Evolutionary conservation across 1,140 invertebrate species (phyloP).

Genomic region (Heliconius hewitsoni): DNA sequence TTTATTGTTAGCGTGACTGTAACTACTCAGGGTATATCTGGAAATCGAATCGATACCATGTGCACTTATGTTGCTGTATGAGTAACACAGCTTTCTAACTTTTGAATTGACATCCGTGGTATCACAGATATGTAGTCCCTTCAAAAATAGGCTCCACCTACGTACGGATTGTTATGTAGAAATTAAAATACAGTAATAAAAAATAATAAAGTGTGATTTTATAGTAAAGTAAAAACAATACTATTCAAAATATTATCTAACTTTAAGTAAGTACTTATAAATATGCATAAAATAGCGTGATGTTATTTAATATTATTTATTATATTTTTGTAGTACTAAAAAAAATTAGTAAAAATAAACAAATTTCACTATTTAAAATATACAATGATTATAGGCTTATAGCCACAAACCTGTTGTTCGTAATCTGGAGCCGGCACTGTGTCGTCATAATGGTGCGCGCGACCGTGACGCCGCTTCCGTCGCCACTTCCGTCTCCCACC

Average conservation of each 20-base stretch:
- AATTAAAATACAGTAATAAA: too few species aligned
- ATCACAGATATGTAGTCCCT: neutral
- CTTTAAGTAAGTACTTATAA: too few species aligned
- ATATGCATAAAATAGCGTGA: neutral
- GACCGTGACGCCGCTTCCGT: conserved; percentile 74
- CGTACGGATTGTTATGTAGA: neutral
- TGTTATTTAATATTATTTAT: neutral
- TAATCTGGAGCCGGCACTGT: conserved; percentile 42
- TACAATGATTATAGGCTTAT: conserved; percentile 23
- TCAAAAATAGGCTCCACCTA: neutral
- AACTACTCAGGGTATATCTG: conserved; percentile 31
- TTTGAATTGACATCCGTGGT: conserved; percentile 25
- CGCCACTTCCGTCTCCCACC: conserved; percentile 69
- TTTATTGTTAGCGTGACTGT: conserved; percentile 43
- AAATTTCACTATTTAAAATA: conserved; percentile 12
- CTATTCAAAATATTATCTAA: neutral
- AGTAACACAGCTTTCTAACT: conserved; percentile 50
- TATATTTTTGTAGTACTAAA: neutral
- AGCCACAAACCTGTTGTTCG: conserved; percentile 39
- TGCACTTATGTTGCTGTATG: conserved; percentile 45
- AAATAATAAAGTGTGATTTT: too few species aligned
- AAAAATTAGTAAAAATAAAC: neutral
- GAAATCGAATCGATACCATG: conserved; percentile 56
- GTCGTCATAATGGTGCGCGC: conserved; percentile 65
- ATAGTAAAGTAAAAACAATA: too few species aligned